Base-by-base conservation (phyloP, 1,140 invertebrate species). In the Phortica variegata region DNA sequence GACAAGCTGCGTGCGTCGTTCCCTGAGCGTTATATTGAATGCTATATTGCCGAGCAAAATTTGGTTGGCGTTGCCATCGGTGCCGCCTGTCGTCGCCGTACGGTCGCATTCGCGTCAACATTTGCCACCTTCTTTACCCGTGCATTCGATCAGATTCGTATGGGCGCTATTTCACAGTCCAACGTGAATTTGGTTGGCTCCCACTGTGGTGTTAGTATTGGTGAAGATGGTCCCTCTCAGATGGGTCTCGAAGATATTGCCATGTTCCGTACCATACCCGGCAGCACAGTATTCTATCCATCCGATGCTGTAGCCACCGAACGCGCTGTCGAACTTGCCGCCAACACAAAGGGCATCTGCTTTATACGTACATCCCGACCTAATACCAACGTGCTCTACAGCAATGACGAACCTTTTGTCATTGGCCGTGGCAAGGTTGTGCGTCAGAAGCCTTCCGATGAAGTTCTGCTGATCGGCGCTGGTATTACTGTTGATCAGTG, bases 1-100 rank as follows among this genome's bases (percentile, higher is more conserved):
- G 91, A 96, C 43, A 96, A 94, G 75, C 84, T 99, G 38, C 89
- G 88, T 69, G 84, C 86, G 44, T 85, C 87, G 2, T 86, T 86
- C 75, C 79, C 84, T 0, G 80, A 83, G 33, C 86, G 93, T 54
- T 97, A 93, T 77, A 86, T 99, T 47, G 96, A 99, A 79, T 97
- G 97, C 77, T 99, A 90, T 79, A 99, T 99, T 72, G 97, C 97
- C 43, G 97, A 99, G 77, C 97, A 99, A 81, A 98, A 97, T 79
- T 77, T 97, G 58, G 92, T 97, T 56, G 95, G 96, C 33, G 93
- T 98, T 49, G 96, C 90, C 0, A 93, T 97, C 60, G 97, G 97
- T 21, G 85, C 88, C 23, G 88, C 89, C 36, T 95, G 92, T 66
- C 82, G 95, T 54, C 86, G 92, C 65, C 83, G 95, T 44, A 88